Evolutionary conservation across 1,140 invertebrate genomes (phyloP), one percentile per base, ranked within the genome.

Genomic region (Euura saliciscinereae): DNA sequence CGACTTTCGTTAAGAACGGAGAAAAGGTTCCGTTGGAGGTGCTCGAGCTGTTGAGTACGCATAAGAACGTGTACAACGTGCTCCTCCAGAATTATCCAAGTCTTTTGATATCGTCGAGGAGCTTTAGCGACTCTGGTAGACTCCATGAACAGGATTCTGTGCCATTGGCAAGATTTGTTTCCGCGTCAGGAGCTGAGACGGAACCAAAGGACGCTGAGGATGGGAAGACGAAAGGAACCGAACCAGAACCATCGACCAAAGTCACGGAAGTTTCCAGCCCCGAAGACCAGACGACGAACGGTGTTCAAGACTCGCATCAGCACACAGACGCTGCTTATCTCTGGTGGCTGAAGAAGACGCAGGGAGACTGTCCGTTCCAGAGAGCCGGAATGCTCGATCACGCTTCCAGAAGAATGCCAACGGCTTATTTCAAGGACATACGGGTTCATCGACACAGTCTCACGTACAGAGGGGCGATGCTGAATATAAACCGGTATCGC

Each of bases 401-500:
- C 68, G 79, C 83, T 59, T 73, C 66, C 64, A 82, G 86, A 70
- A 89, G 89, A 73, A 82, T 90, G 43, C 89, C 90, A 2, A 89
- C 90, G 5, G 91, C 91, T 3, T 92, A 91, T 79, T 83, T 93
- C n/a, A 93, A 92, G 80, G 92, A 94, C 78, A 85, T 94, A 72
- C 84, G 91, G 65, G 88, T 94, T 74, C 93, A 94, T 77, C 86
- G 93, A 71, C 91, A 94, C 76, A 95, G 93, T 64, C 85, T 96
- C 42, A 96, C 94, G 44, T 95, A 96, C 82, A 89, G 95, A 72
- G 94, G 94, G 5, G 95, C 95, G 1, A 95, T 96, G 93, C 85
- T 96, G 43, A 95, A 96, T 79, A 94, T 96, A 74, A 94, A 94
- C 75, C 86, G 94, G 65, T 96, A 96, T 84, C 88, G 94, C 13